Base-by-base conservation (phyloP, 2,888 invertebrate species). In the Nezara viridula region DNA sequence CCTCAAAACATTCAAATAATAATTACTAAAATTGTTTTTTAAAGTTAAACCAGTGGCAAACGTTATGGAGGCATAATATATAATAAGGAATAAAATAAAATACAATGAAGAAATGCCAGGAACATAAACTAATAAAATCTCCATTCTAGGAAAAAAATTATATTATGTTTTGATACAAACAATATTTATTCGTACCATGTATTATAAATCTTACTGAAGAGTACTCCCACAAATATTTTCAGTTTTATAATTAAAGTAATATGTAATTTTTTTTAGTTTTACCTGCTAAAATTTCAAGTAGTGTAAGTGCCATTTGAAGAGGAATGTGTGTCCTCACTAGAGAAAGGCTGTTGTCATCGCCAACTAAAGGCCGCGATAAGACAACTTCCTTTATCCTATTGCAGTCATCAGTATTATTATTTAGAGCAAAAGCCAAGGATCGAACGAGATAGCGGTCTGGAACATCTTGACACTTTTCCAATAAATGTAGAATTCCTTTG, bases 301-400 rank as follows among this genome's bases (percentile, higher is more conserved):
- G 85, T 9, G 40, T 40, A 27, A 90, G 89, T n/a, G 87, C 91
- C 44, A 89, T 88, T 9, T 87, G 81, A 2, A 90, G 60, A 24
- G 77, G 73, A 16, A 91, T 89, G 4, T 89, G 88, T 21, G 89
- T 81, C 77, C 90, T 89, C 37, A 91, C 86, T 49, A 89, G 66
- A 21, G 87, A 77, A 27, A 90, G 86, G 27, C 90, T 90, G 32
- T 85, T 49, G 49, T 86, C 32, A 87, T 91, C 91, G 21, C 90
- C 87, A 14, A 89, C 89, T 10, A 91, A 81, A 4, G 90, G 89
- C 19, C 88, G 66, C 21, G 49, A 60, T 66, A 91, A 85, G 19
- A 90, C 73, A 32, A n/a, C 86, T 21, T 89, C 40, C 49, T 90
- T 86, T 16, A 90, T 66, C 60, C 27, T 88, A 14, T 88, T 44